Evolutionary conservation across 2,797 vertebrate genomes (phyloP), one percentile per base, ranked within the genome.

Genomic region (Furcifer pardalis): DNA sequence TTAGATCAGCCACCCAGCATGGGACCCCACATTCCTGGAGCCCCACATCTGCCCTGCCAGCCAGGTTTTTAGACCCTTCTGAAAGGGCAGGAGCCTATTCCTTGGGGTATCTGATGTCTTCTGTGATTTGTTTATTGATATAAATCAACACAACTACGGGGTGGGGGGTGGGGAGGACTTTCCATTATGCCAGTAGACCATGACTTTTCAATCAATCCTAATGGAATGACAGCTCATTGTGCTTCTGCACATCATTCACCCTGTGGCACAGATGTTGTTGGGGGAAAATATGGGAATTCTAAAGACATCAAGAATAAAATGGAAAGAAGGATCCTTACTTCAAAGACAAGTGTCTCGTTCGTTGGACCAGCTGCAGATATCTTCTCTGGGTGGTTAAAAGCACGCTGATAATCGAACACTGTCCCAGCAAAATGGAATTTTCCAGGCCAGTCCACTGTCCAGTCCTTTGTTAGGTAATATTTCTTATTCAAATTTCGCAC

Each of bases 361-460:
- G 97, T 99, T 5, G 98, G 98, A 77, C 99, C 99, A 0, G 96
- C 87, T 0, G 98, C 96, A 1, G 95, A 97, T 78, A 99, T 96
- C 44, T 96, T 98, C 95, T 99, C 99, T 0, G 97, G 98, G 52
- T 93, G 97, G 94, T 96, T 96, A 84, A 97, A 97, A 81, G 98
- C 95, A 23, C 98, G 98, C 71, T 97, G 98, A 91, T 99, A 99
- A 92, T 97, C 95, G 32, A 99, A 99, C 13, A 96, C 94, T 0
- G 98, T 97, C 63, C 98, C 99, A 0, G 97, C 98, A 2, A 99
- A 98, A 46, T 94, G 92, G 92, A 99, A 98, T 94, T 97, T 97
- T 17, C 99, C 98, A 0, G 98, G 99, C 99, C 99, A 99, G 95
- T 99, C 98, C 42, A 99, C 97, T 0, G 96, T 99, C 98, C 98